Base-by-base conservation (phyloP, 2,888 invertebrate genomes). In the Campopleginae sp. region DNA sequence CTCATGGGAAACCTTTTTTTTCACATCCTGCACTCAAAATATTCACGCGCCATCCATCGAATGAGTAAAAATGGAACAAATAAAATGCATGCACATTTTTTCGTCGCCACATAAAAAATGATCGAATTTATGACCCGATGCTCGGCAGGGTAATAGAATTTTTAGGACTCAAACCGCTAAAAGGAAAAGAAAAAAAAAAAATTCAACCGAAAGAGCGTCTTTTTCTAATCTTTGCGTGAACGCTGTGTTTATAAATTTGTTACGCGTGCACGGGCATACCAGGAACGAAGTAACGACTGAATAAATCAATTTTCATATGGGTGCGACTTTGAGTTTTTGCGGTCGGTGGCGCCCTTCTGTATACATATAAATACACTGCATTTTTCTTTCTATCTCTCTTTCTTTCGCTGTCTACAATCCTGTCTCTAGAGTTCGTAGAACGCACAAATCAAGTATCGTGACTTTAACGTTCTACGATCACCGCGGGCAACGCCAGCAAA, bases 401-500 rank as follows among this genome's bases (percentile, higher is more conserved):
- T 27, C 31, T 46, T 38, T 72, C 42, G 19, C 38, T 66, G 46
- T 48, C 46, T 19, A 58, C 10, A 14, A 33, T 46, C 74, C 80
- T 83, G 68, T 54, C 38, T 46, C 58, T 19, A 31, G 71, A 80
- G 38, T 85, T 85, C 84, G 68, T 66, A 66, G 85, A 85, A 84
- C 65, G 84, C 84, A 86, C 86, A 86, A 87, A 87, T 87, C 85
- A 87, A 80, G 66, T 63, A 76, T 61, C 83, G 71, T 82, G 80
- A 78, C 80, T 83, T 86, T 81, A 86, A 83, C 51, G 80, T 84
- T 51, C 68, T 68, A 71, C 76, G 83, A 74, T 87, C 71, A 80
- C 74, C 84, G 77, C 71, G 72, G 71, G 76, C 51, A 70, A 31
- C 48, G 84, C n/a, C 27, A 44, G 75, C 27, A 66, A 66, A 72